phyloP scores from a whole-genome alignment of 2,888 invertebrate species.

The Vandiemenella viatica region DNA sequence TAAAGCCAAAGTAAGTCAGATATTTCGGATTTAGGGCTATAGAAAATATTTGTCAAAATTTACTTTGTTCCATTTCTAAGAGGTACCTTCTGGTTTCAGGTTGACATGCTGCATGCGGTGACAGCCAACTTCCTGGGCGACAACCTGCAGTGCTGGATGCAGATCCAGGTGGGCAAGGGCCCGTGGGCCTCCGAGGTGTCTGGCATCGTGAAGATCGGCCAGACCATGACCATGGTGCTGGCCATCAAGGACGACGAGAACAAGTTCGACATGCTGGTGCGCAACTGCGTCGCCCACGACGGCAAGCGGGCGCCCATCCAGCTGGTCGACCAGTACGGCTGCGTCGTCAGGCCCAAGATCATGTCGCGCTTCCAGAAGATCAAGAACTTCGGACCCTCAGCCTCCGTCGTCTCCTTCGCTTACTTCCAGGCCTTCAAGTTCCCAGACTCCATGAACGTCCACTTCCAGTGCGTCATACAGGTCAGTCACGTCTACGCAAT shows the following conservation, averaged over 20 bases:
- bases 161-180: constrained; percentile 89
- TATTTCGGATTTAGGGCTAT: no score
- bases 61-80: not conserved
- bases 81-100: no score
- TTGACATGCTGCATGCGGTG: constrained; percentile 88
- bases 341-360: constrained; percentile 84
- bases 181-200: constrained; percentile 96
- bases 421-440: constrained; percentile 96
- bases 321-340: constrained; percentile 83
- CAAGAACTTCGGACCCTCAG: constrained; percentile 87
- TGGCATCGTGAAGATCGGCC: constrained; percentile 88
- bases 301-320: constrained; percentile 87
- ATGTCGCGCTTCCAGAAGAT: constrained; percentile 89
- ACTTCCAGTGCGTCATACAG: constrained; percentile 93
- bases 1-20: no score
- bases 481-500: no score
- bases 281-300: constrained; percentile 89
- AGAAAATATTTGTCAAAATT: no score
- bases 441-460: constrained; percentile 93
- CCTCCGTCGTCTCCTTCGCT: constrained; percentile 85
- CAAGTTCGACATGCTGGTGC: constrained; percentile 87
- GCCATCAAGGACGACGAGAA: constrained; percentile 92
- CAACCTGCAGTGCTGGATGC: constrained; percentile 94
- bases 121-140: constrained; percentile 91
- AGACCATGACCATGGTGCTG: constrained; percentile 93